Evolutionary conservation across 2,888 invertebrate genomes (phyloP), one percentile per base, ranked within the genome.

Genomic region (Lapara coniferarum): DNA sequence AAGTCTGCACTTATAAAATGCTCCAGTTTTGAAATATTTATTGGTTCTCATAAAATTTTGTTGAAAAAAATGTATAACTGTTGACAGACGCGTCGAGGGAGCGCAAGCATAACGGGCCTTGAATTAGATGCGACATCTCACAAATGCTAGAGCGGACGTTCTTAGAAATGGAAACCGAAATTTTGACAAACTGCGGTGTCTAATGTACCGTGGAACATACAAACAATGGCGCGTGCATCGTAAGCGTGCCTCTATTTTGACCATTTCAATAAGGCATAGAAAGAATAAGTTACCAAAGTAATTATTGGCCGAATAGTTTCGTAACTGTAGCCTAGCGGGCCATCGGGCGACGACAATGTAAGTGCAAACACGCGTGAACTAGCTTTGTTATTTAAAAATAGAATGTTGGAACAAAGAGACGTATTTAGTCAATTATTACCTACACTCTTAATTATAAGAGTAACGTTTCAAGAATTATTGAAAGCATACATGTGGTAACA

Each of bases 141-240:
- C 88, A 86, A 90, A 81, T 82, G 77, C 76, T 66, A 71, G 71
- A 83, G 84, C 81, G 78, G 80, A 77, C 77, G 76, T 93, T 93
- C 93, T 82, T 72, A 89, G 93, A 93, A 92, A 86, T 81, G 75
- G 85, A 90, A 92, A 93, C 93, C 92, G 88, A 93, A 88, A 92
- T 92, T 91, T 92, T 91, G 91, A 92, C 93, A 88, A 86, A 91
- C 88, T 93, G 93, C 83, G 93, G 92, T 91, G 88, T 86, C 78
- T 78, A 85, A 87, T 86, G 76, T 77, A 81, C 80, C 86, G 82
- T 87, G 80, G 77, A 80, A 78, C 76, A 76, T 68, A 44, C 69
- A 72, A 75, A 90, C 90, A 89, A 89, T 83, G 77, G 81, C 80
- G 78, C 81, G 84, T 79, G 84, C 84, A 81, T 83, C 79, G 82